A percentile compares a stretch with the other conserved stretches of the same genome.
Evolutionary conservation across 2,797 vertebrate species (phyloP).

Genomic region (Nothura maculosa): DNA sequence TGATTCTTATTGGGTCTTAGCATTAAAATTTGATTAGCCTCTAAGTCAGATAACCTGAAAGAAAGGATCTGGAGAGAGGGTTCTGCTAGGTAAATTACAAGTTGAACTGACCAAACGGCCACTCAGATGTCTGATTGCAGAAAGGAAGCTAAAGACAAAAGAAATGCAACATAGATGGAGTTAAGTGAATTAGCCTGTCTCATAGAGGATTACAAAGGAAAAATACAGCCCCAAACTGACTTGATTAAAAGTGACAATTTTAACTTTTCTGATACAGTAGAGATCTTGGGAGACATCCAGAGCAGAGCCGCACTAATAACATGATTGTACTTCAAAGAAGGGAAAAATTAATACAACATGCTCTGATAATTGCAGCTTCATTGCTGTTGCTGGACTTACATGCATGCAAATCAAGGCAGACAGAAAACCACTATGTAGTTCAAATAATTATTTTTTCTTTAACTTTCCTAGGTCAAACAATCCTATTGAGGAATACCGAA

Average conservation of each 20-base stretch:
- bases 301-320: not conserved
- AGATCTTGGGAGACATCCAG: not conserved
- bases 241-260: not conserved
- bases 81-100: not conserved
- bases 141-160: not conserved
- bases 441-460: not conserved
- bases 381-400: not conserved
- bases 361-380: not conserved
- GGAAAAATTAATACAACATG: not conserved
- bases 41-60: not conserved
- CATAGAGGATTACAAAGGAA: not conserved
- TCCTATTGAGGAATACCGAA: not conserved
- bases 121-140: not conserved
- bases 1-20: not conserved
- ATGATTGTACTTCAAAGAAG: not conserved
- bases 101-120: not conserved
- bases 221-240: not conserved
- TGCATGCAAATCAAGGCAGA: not conserved
- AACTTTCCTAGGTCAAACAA: not conserved
- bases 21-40: not conserved
- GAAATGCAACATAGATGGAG: not conserved
- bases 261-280: not conserved
- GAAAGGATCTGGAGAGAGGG: not conserved
- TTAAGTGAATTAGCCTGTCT: not conserved
- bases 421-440: not conserved